These are phyloP conservation scores for Oreochromis mossambicus DNA, from an alignment of 2,797 vertebrate species.

Conservation along the genomic window DNA sequence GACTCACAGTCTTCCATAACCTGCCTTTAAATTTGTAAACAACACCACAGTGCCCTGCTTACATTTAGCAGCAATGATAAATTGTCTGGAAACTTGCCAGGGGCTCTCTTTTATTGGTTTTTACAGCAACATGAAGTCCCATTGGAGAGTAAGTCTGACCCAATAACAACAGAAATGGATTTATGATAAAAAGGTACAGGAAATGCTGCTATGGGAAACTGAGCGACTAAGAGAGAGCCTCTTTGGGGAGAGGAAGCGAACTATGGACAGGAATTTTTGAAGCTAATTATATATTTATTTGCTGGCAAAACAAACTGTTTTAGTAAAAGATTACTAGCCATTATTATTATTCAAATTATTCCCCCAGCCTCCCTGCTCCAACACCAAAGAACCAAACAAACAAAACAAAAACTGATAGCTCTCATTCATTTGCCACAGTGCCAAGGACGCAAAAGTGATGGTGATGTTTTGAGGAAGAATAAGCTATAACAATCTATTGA, in stretches of 20 bases:
- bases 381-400: neutral
- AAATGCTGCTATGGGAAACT: conserved; percentile 7
- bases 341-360: neutral
- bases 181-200: conserved; percentile 51
- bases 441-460: neutral
- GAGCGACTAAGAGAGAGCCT: neutral
- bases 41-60: conserved; percentile 27
- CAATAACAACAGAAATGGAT: conserved; percentile 60
- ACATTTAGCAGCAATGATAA: conserved; percentile 57
- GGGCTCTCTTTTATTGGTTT: conserved; percentile 58
- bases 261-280: neutral
- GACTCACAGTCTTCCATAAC: neutral
- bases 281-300: neutral
- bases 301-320: neutral
- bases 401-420: neutral
- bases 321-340: neutral
- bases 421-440: neutral
- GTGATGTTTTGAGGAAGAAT: neutral
- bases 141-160: conserved; percentile 37
- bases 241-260: neutral
- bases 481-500: neutral
- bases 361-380: neutral
- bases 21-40: conserved; percentile 37
- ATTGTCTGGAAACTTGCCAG: conserved; percentile 55
- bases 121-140: conserved; percentile 59